Conservation (phyloP, 1,140 invertebrate species). For the Drosophila tsacasi region DNA sequence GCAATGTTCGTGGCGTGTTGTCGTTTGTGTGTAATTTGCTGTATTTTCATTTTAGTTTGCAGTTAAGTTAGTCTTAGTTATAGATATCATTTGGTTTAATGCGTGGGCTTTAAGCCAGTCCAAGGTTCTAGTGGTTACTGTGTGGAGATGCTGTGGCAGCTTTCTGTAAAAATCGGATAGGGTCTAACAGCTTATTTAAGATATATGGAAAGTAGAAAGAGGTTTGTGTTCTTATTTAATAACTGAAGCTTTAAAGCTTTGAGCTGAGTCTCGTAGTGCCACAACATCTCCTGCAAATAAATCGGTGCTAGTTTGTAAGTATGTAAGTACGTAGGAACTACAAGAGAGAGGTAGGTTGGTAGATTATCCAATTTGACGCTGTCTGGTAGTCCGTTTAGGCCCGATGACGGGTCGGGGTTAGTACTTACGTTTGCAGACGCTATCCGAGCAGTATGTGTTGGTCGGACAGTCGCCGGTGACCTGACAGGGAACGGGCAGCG, state of each 20-base stretch:
- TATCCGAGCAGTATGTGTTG: slow-evolving; percentile 93
- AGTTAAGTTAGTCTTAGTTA: slow-evolving; percentile 70
- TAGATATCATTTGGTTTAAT: slow-evolving; percentile 38
- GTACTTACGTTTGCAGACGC: slow-evolving; percentile 91
- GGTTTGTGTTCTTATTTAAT: too few relatives aligned
- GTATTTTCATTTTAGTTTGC: slow-evolving; percentile 49
- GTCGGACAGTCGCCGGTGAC: slow-evolving; percentile 90
- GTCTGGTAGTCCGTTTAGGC: slow-evolving; percentile 56
- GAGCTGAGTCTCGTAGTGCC: background rate
- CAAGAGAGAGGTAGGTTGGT: slow-evolving; percentile 12
- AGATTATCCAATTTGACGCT: slow-evolving; percentile 45
- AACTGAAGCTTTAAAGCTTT: background rate
- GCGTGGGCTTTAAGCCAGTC: slow-evolving; percentile 45
- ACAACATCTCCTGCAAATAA: slow-evolving; percentile 16
- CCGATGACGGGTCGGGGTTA: slow-evolving; percentile 56
- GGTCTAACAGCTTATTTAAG: too few relatives aligned
- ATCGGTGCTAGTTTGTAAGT: slow-evolving; percentile 64
- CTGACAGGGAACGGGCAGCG: slow-evolving; percentile 90
- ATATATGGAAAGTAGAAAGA: too few relatives aligned
- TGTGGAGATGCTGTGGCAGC: slow-evolving; percentile 17
- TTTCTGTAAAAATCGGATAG: background rate
- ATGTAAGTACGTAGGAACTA: slow-evolving; percentile 51
- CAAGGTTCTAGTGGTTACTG: slow-evolving; percentile 41
- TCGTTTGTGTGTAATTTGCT: slow-evolving; percentile 42
- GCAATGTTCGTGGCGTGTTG: slow-evolving; percentile 42